Base-by-base conservation (phyloP, 2,113 vertebrate species). In the Enhydra lutris region DNA sequence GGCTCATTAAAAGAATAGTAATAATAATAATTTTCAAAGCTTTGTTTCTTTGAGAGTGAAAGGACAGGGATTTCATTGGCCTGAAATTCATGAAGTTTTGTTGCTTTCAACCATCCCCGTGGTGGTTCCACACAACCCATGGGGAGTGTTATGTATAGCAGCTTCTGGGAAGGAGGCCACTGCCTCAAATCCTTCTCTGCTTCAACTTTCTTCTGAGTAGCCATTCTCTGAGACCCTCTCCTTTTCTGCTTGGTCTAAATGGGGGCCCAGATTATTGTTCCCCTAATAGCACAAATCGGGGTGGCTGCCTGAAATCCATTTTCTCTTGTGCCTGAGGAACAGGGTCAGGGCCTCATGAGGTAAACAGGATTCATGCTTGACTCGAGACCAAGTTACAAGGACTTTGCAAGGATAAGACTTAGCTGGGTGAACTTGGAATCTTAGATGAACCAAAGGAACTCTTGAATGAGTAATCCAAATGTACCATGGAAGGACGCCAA, bases 21-120 rank as follows among this genome's bases (percentile, higher is more conserved):
- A 95, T 94, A 89, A 92, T 61, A 59, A 96, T 94, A 82, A 91
- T 83, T 94, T 97, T 95, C 84, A 97, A 94, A 94, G 71, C 61
- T 69, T 92, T 96, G 76, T 97, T 97, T 97, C 82, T 91, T 74
- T 82, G 78, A 55, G 82, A 96, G 52, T 61, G 91, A 97, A 76
- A 94, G 55, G 84, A 74, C 78, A 42, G 31, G 63, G 81, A 52
- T 91, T 97, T 95, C 91, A 89, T 89, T 15, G 1, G 42, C 42
- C 73, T 79, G 34, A 83, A 90, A 76, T 82, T 88, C 78, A 73
- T 59, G 93, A 67, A 84, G 55, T 65, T 95, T 79, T 59, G 0
- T 85, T 85, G 45, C 52, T 90, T 73, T 85, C 88, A 71, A 45
- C 20, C 29, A 95, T 79, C 67, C 55, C 17, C n/a, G 9, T 34